Conservation (phyloP, 1,140 invertebrate species). For the Odontomachus brunneus region DNA sequence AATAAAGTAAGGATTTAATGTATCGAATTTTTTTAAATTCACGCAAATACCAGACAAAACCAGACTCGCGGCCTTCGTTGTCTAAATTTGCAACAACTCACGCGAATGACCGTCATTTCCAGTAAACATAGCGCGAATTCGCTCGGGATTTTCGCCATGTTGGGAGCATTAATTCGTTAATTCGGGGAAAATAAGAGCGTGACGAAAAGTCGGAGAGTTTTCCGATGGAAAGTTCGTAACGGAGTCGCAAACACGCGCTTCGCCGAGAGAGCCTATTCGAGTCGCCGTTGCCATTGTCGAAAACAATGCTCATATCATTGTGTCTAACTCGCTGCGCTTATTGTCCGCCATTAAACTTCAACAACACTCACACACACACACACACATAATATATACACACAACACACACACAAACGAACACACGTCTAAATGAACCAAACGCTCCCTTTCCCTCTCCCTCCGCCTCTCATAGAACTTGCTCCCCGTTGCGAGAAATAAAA, state of each 20-base stretch:
- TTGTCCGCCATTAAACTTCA: constrained; percentile 26
- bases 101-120: background rate
- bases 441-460: background rate
- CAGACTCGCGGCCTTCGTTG: background rate
- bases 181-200: background rate
- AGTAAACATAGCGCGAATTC: background rate
- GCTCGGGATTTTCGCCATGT: background rate
- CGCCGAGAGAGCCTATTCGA: constrained; percentile 15
- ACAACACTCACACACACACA: background rate
- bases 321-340: constrained; percentile 16
- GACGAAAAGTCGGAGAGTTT: constrained; percentile 15
- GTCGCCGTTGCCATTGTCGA: constrained; percentile 19
- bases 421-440: constrained; percentile 3
- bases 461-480: background rate
- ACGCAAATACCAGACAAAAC: too few species aligned
- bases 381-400: background rate
- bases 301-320: constrained; percentile 45
- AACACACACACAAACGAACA: background rate
- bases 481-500: constrained; percentile 14
- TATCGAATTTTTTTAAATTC: too few species aligned
- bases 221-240: constrained; percentile 1
- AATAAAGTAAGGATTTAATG: too few species aligned
- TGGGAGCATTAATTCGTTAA: constrained; percentile 23
- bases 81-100: background rate
- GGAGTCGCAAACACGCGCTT: background rate